Evolutionary conservation across 23 tunicate genomes (phyloP).

Genomic region (Trididemnum clinides): DNA sequence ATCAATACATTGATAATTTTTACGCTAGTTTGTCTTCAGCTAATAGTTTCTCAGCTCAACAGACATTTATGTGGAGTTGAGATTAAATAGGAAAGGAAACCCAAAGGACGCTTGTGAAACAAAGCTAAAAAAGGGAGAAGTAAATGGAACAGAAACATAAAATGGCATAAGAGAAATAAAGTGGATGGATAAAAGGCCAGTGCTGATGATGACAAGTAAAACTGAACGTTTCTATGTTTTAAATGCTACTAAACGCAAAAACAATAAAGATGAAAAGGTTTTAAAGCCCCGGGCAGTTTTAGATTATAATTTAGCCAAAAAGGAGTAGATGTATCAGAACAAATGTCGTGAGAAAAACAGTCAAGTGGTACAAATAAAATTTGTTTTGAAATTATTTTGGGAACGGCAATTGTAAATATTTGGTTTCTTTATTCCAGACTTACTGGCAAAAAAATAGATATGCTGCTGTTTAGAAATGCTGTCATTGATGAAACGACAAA

Average conservation of each 20-base stretch:
- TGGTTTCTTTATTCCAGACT: background rate
- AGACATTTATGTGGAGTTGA: too few species aligned
- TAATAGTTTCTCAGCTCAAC: background rate
- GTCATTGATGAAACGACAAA: background rate
- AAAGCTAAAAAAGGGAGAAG: background rate
- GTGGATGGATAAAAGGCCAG: background rate
- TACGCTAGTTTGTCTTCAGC: background rate
- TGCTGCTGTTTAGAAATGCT: conserved; percentile 2
- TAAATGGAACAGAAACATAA: background rate
- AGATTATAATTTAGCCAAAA: background rate
- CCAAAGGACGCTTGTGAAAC: background rate
- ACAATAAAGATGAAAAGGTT: too few species aligned
- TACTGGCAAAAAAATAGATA: background rate
- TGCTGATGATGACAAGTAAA: background rate
- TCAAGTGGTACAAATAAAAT: background rate
- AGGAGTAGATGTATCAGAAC: background rate
- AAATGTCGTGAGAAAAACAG: background rate
- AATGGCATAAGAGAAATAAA: too few species aligned
- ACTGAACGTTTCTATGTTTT: background rate
- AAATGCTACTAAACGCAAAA: background rate
- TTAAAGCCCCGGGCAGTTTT: background rate
- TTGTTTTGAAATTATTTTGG: background rate
- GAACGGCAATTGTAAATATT: background rate
- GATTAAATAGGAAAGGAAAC: background rate
- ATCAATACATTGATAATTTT: too few species aligned